phyloP scores from a whole-genome alignment of 1,140 invertebrate genomes.

The Camponotus floridanus region DNA sequence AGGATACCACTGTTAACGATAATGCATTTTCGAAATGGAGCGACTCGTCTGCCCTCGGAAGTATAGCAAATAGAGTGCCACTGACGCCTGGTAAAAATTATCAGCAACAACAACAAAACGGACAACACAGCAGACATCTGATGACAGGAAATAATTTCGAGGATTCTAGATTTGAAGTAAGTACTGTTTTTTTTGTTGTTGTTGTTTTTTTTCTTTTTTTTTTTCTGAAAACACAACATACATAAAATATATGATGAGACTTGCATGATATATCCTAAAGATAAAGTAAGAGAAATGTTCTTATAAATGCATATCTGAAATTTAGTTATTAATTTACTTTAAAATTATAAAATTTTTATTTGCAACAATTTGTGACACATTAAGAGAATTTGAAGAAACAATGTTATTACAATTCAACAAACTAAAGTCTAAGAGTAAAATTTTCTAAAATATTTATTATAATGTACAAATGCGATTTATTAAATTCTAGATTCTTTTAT shows the following conservation, averaged over 20 bases:
- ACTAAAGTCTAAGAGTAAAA: background rate
- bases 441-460: background rate
- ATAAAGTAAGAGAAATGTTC: background rate
- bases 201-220: no score
- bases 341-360: background rate
- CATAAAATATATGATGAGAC: background rate
- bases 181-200: slow-evolving; percentile 53
- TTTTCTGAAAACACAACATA: background rate
- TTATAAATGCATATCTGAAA: background rate
- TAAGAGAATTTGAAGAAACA: background rate
- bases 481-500: background rate
- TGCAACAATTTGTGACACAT: background rate
- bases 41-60: slow-evolving; percentile 66
- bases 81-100: slow-evolving; percentile 76
- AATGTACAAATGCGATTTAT: background rate
- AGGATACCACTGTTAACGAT: slow-evolving; percentile 70
- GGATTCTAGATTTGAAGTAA: slow-evolving; percentile 76
- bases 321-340: background rate
- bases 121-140: slow-evolving; percentile 68
- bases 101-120: slow-evolving; percentile 68
- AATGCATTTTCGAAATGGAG: slow-evolving; percentile 78
- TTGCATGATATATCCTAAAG: background rate
- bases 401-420: background rate
- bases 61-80: slow-evolving; percentile 69
- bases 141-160: slow-evolving; percentile 74